Base-by-base conservation (phyloP, 2,113 vertebrate genomes). In the Phalacrocorax pelagicus region DNA sequence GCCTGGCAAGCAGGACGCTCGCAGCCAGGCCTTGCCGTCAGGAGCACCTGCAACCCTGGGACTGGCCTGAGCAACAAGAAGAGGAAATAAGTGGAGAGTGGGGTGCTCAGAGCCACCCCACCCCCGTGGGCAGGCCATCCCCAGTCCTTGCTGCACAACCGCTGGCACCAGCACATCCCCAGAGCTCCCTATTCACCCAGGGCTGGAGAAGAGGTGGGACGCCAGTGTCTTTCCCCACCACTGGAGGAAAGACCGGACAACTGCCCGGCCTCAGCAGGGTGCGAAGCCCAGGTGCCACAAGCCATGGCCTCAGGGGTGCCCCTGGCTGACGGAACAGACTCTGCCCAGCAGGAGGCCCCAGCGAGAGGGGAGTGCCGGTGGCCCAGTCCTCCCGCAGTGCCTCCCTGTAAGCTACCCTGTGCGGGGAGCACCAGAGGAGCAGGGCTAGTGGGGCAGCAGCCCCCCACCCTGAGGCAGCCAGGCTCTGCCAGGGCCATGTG, bases 151-250 rank as follows among this genome's bases (percentile, higher is more conserved):
- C 5, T 4, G 6, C 51, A 18, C 62, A 44, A 16, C 47, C 0
- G 10, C 46, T 6, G 8, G 36, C 49, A 57, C 34, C 1, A 0
- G 20, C 3, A 0, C 14, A 6, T 24, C n/a, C 22, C 65, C 34
- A 32, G 34, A 58, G 63, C 26, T 26, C 15, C 79, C 26, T 1
- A 5, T 32, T 32, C 34, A 8, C 49, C n/a, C n/a, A 30, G 24
- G 9, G 22, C 26, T 2, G 10, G 32, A 46, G 54, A 21, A 36
- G 61, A 34, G 62, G 11, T 11, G 62, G 62, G 26, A 44, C 40
- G 22, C 26, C 2, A 4, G 40, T 2, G 2, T 7, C 40, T 36
- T 21, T 15, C 62, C 62, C 52, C 20, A 3, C 26, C 38, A 21
- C 34, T 1, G 2, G 20, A 24, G 26, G 26, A 67, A 24, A 20